Evolutionary conservation across 2,113 vertebrate species (phyloP), one percentile per base, ranked within the genome.

Genomic region (Gopherus flavomarginatus): DNA sequence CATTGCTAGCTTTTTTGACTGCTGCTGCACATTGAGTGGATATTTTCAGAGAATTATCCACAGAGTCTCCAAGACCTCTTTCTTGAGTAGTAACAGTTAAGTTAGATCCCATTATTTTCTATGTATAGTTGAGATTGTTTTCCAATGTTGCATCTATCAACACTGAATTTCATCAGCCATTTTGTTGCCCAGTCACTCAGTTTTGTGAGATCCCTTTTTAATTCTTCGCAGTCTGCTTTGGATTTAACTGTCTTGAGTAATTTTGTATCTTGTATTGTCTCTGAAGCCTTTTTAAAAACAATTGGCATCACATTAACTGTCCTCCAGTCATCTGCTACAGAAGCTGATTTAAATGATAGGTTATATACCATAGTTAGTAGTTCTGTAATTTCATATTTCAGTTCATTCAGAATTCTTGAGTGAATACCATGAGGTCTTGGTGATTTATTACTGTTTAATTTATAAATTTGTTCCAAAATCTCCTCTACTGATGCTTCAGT

Each of bases 191-290:
- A 9, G 65, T 69, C 14, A 69, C 17, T 7, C 31, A 35, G 17
- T 69, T 69, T n/a, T 35, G 16, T n/a, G 65, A 69, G 8, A n/a
- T 69, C 35, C 35, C 8, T 69, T 69, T 69, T 8, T 69, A 69
- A 69, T 13, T n/a, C 17, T 21, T 69, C 2, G 0, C 4, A 21
- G 16, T 69, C 31, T n/a, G 35, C 8, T 69, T 69, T n/a, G 13
- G 35, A 17, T 17, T 69, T n/a, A 69, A 38, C 65, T 69, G 21
- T n/a, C 65, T 21, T 69, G 65, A 69, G 65, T n/a, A 69, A 69
- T 21, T 69, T 38, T 3, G 35, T n/a, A 69, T 69, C 35, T 9
- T 69, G 35, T 14, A 65, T 69, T n/a, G 35, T 10, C 17, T 69
- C 65, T 69, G 31, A 8, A 38, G 17, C 35, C 35, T 69, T n/a